A percentile compares a stretch with the other conserved stretches of the same genome.
phyloP scores from a whole-genome alignment of 1,140 invertebrate species.

The Probaryconus sp. region DNA sequence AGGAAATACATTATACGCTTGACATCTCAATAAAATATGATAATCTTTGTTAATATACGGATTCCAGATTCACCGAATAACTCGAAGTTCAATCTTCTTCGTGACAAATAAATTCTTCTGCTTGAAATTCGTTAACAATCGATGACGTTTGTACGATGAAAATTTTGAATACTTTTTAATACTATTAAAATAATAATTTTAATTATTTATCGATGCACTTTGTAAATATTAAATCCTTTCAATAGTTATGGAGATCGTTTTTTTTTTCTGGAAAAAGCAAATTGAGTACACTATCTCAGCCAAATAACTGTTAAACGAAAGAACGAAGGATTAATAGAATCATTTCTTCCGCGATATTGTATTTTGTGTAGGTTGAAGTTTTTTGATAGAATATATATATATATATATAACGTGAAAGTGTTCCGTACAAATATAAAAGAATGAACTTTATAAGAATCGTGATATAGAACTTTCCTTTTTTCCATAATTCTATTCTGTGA shows the following conservation, averaged over 20 bases:
- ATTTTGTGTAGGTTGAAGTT: constrained; percentile 9
- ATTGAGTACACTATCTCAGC: neutral
- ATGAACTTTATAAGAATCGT: constrained; percentile 16
- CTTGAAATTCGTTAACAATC: constrained; percentile 21
- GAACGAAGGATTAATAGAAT: constrained; percentile 2
- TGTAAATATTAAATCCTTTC: too few relatives aligned
- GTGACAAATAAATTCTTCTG: constrained; percentile 42
- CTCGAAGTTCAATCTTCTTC: constrained; percentile 28
- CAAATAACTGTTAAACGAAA: constrained; percentile 10
- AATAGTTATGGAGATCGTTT: neutral
- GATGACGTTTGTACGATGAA: too few relatives aligned
- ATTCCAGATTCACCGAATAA: constrained; percentile 37
- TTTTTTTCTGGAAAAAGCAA: constrained; percentile 1
- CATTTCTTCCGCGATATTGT: constrained; percentile 12
- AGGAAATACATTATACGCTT: constrained; percentile 50
- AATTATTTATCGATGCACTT: neutral
- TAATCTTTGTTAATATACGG: constrained; percentile 34
- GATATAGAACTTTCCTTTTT: constrained; percentile 47
- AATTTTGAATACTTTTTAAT: too few relatives aligned
- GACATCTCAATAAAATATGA: constrained; percentile 53
- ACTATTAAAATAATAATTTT: too few relatives aligned
- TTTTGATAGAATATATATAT: too few relatives aligned
- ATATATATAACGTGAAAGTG: constrained; percentile 43
- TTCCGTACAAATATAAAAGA: constrained; percentile 32
- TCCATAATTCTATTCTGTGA: constrained; percentile 40